Evolutionary conservation across 1,140 invertebrate genomes (phyloP).

Genomic region (fruit fly (Drosophila melanogaster)): DNA sequence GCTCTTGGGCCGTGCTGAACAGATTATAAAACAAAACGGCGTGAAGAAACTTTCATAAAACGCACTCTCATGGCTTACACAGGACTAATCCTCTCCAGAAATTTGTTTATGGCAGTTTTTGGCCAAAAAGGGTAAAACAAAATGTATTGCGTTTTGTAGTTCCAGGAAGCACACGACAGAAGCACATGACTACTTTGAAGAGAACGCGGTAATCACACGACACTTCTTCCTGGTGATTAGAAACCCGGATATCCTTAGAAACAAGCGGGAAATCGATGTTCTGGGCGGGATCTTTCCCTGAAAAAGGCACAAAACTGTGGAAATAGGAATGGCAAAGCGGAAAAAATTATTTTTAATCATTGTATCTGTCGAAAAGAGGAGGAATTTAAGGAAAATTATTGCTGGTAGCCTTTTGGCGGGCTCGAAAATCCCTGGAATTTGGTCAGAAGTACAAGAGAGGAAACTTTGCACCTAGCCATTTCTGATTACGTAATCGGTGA

Average conservation of each 20-base stretch:
- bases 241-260: slow-evolving; percentile 24
- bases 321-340: not conserved
- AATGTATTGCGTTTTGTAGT: not conserved
- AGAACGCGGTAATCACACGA: not conserved
- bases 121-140: not conserved
- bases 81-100: slow-evolving; percentile 68
- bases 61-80: too few species aligned
- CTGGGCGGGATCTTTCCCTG: slow-evolving; percentile 12
- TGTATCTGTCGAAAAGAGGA: slow-evolving; percentile 11
- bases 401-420: slow-evolving; percentile 49
- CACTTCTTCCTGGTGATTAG: slow-evolving; percentile 35
- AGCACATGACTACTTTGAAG: not conserved
- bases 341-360: slow-evolving; percentile 12
- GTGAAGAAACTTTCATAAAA: not conserved
- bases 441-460: slow-evolving; percentile 41
- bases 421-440: slow-evolving; percentile 37
- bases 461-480: slow-evolving; percentile 70
- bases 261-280: slow-evolving; percentile 3
- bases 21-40: not conserved
- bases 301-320: slow-evolving; percentile 3
- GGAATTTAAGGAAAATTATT: not conserved
- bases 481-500: slow-evolving; percentile 81
- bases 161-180: not conserved
- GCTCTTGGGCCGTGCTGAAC: not conserved
- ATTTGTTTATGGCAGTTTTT: not conserved